These are phyloP conservation scores for Pseudoips prasinana DNA, from an alignment of 2,888 invertebrate genomes.

Conservation along the genomic window DNA sequence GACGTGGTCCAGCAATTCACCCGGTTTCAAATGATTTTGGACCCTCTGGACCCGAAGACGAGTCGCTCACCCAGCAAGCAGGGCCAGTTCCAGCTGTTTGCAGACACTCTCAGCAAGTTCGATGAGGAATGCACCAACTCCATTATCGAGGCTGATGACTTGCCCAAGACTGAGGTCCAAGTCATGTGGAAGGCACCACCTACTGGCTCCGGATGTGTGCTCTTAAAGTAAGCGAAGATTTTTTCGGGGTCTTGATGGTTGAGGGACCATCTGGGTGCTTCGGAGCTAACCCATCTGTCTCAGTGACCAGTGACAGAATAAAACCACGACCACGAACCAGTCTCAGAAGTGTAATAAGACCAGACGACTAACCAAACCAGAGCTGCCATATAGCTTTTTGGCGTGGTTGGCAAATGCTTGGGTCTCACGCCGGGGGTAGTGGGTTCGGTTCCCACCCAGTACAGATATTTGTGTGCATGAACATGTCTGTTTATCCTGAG, in stretches of 20 bases:
- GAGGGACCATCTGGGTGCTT: neutral
- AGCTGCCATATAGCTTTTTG: too few relatives aligned
- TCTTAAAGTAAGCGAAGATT: constrained; percentile 85
- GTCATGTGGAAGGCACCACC: constrained; percentile 96
- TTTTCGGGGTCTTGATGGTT: neutral
- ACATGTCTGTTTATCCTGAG: too few relatives aligned
- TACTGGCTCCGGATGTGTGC: constrained; percentile 91
- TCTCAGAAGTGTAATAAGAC: too few relatives aligned
- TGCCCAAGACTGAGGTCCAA: constrained; percentile 91
- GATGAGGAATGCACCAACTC: constrained; percentile 93
- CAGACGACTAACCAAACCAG: too few relatives aligned
- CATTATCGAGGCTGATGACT: constrained; percentile 89
- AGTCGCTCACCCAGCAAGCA: constrained; percentile 51
- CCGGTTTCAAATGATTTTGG: constrained; percentile 89
- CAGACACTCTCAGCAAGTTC: constrained; percentile 84
- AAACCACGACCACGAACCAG: too few relatives aligned
- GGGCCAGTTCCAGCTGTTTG: constrained; percentile 78
- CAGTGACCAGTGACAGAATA: too few relatives aligned
- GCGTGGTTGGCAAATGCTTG: too few relatives aligned
- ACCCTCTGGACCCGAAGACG: constrained; percentile 80
- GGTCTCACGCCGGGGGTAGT: too few relatives aligned
- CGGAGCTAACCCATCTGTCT: neutral
- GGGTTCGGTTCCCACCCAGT: too few relatives aligned
- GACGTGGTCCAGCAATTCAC: constrained; percentile 88
- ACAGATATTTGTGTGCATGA: too few relatives aligned